These are phyloP conservation scores for Heliconius hortense DNA, from an alignment of 2,888 invertebrate species.

Conservation along the genomic window DNA sequence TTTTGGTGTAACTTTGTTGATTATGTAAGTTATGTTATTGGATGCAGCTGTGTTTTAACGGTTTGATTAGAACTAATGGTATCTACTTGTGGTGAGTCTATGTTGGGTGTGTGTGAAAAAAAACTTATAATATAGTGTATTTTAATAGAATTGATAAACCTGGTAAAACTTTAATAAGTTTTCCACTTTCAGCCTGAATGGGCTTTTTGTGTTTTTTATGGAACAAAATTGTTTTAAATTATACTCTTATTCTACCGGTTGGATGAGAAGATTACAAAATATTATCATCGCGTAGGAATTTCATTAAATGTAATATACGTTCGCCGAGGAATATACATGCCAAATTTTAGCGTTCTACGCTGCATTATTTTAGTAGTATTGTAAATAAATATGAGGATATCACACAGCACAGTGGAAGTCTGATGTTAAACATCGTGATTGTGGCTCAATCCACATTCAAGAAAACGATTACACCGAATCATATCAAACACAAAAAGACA, in stretches of 20 bases:
- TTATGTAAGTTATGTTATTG: slow-evolving; percentile 28
- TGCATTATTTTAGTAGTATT: too few relatives aligned
- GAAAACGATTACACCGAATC: background rate
- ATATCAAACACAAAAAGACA: background rate
- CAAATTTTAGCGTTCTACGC: too few relatives aligned
- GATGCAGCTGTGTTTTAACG: background rate
- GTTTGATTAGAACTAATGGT: slow-evolving; percentile 1
- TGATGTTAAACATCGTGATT: too few relatives aligned
- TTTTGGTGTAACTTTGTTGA: slow-evolving; percentile 42
- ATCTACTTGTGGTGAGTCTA: background rate
- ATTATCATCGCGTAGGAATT: too few relatives aligned
- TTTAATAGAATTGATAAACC: background rate
- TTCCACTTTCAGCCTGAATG: background rate
- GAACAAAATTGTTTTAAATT: background rate
- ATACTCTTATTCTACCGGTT: too few relatives aligned
- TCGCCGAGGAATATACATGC: too few relatives aligned
- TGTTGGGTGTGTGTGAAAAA: background rate
- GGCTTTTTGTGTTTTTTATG: too few relatives aligned
- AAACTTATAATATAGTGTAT: background rate
- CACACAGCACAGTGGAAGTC: too few relatives aligned
- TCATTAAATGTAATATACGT: too few relatives aligned
- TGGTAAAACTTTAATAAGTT: background rate
- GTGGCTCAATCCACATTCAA: too few relatives aligned
- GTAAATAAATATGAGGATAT: too few relatives aligned
- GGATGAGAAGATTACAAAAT: too few relatives aligned